These are phyloP conservation scores for Leptura quadrifasciata DNA, from an alignment of 2,888 invertebrate genomes.

Conservation along the genomic window DNA sequence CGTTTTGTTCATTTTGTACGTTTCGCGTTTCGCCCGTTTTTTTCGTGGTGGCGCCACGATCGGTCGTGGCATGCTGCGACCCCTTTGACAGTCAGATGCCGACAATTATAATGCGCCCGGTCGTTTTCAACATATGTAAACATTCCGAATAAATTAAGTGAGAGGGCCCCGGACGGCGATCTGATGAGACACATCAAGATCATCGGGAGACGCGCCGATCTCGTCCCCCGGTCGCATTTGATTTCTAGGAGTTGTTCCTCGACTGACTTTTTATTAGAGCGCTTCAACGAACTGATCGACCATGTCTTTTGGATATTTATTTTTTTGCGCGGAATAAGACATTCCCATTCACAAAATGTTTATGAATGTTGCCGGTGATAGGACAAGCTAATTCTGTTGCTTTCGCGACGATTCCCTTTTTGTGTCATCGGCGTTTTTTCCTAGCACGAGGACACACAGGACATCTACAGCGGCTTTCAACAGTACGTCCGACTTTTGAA, in stretches of 20 bases:
- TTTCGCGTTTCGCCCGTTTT: slow-evolving; percentile 66
- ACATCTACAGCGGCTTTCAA: background rate
- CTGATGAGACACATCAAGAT: slow-evolving; percentile 61
- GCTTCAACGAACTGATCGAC: slow-evolving; percentile 43
- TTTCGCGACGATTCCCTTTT: background rate
- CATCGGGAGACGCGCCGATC: slow-evolving; percentile 48
- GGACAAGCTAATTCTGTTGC: background rate
- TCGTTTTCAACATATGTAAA: slow-evolving; percentile 71
- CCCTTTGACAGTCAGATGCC: slow-evolving; percentile 58
- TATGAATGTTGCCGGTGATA: background rate
- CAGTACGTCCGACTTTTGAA: too few species aligned
- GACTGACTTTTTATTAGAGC: slow-evolving; percentile 22
- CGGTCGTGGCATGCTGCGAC: slow-evolving; percentile 68
- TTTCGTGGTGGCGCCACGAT: slow-evolving; percentile 70
- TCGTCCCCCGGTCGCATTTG: slow-evolving; percentile 19
- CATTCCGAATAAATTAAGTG: slow-evolving; percentile 71
- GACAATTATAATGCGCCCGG: slow-evolving; percentile 71
- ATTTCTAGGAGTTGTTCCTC: slow-evolving; percentile 47
- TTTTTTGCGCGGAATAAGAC: slow-evolving; percentile 49
- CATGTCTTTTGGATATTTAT: slow-evolving; percentile 42
- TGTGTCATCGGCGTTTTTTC: background rate
- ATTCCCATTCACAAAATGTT: slow-evolving; percentile 31
- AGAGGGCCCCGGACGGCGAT: slow-evolving; percentile 49
- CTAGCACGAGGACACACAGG: background rate
- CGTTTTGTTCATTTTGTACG: slow-evolving; percentile 46